Percentiles rank a stretch among this genome's conserved stretches.
phyloP scores from a whole-genome alignment of 2,888 invertebrate species.

The Drosophila leonis region DNA sequence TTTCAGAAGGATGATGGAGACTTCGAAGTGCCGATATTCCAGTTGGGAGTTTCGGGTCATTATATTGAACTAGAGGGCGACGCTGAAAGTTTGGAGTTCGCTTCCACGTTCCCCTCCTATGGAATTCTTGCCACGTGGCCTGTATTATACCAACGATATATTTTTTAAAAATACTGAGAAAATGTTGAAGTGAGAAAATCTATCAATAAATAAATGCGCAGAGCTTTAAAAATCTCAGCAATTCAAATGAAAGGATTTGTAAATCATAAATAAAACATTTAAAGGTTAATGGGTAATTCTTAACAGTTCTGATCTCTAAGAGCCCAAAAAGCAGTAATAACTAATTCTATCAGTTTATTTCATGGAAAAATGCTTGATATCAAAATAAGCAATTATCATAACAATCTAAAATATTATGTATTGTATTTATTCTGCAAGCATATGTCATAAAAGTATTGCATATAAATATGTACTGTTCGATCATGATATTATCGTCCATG shows the following conservation, averaged over 20 bases:
- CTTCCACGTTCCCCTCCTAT: constrained; percentile 85
- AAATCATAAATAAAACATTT: background rate
- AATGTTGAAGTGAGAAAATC: background rate
- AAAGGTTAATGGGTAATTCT: background rate
- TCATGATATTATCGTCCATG: background rate
- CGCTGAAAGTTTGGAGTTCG: constrained; percentile 84
- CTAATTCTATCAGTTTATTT: too few species aligned
- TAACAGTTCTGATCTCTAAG: background rate
- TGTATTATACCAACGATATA: constrained; percentile 85
- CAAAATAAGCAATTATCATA: too few species aligned
- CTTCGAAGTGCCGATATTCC: constrained; percentile 68
- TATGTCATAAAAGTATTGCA: background rate
- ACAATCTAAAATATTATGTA: too few species aligned
- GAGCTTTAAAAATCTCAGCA: background rate
- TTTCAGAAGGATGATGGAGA: constrained; percentile 57
- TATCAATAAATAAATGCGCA: background rate
- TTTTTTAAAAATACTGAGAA: background rate
- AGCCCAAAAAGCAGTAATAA: too few species aligned
- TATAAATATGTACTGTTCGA: background rate
- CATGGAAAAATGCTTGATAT: too few species aligned
- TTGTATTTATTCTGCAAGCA: too few species aligned
- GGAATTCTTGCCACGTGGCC: constrained; percentile 86
- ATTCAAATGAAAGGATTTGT: background rate
- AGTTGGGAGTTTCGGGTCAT: constrained; percentile 86
- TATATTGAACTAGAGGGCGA: constrained; percentile 84